A percentile compares a stretch with the other conserved stretches of the same genome.
These are phyloP conservation scores for Caradrina kadenii DNA, from an alignment of 2,888 invertebrate species.

Conservation along the genomic window DNA sequence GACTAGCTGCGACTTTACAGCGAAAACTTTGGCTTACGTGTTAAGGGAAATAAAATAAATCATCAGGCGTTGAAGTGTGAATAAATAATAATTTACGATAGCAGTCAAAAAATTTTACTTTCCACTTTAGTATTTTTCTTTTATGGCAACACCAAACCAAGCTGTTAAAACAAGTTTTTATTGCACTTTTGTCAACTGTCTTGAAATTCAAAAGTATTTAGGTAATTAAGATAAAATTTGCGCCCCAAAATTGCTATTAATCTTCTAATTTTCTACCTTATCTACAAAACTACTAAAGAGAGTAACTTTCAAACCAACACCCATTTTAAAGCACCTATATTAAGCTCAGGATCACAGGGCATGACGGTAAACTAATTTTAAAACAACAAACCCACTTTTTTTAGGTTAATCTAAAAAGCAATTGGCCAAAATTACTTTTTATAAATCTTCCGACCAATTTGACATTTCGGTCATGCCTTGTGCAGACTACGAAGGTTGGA, in stretches of 20 bases:
- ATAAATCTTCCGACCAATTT: slow-evolving; percentile 50
- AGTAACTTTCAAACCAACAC: too few species aligned
- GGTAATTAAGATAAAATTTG: too few species aligned
- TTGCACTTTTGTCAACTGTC: too few species aligned
- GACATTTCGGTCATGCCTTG: slow-evolving; percentile 47
- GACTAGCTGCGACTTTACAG: neutral
- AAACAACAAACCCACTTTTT: slow-evolving; percentile 14
- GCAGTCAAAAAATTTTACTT: neutral
- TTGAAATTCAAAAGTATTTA: too few species aligned
- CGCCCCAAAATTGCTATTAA: too few species aligned
- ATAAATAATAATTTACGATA: too few species aligned
- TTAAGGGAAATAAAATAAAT: too few species aligned
- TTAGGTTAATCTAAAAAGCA: slow-evolving; percentile 45
- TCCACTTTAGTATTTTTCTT: neutral
- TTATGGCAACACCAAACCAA: neutral
- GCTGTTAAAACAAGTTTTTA: neutral
- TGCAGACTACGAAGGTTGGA: slow-evolving; percentile 49
- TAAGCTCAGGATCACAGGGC: slow-evolving; percentile 16
- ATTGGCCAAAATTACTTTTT: slow-evolving; percentile 43
- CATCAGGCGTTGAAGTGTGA: too few species aligned
- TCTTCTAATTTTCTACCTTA: too few species aligned
- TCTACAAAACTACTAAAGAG: too few species aligned
- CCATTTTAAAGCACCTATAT: too few species aligned
- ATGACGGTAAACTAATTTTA: slow-evolving; percentile 23
- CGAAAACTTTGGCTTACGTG: too few species aligned